Evolutionary conservation across 2,888 invertebrate genomes (phyloP).

Genomic region (Chorisops tibialis): DNA sequence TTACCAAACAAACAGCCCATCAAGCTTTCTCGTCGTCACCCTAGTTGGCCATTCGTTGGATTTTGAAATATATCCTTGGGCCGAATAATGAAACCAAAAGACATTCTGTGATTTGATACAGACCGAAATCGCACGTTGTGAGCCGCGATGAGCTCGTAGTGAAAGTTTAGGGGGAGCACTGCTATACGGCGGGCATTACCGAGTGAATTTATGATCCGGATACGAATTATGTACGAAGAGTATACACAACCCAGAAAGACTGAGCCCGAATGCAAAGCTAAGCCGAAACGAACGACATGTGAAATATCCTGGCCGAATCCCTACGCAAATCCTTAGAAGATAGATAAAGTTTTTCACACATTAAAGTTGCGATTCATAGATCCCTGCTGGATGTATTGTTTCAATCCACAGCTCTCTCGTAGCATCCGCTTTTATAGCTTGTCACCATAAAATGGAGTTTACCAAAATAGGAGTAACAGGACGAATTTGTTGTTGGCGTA

Average conservation of each 20-base stretch:
- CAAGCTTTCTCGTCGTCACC: too few relatives aligned
- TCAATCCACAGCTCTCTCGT: constrained; percentile 18
- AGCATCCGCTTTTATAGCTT: constrained; percentile 31
- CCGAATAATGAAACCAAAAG: too few relatives aligned
- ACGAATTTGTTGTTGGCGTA: constrained; percentile 7
- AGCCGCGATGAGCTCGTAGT: too few relatives aligned
- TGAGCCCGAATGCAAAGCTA: constrained; percentile 14
- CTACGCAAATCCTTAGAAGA: constrained; percentile 34
- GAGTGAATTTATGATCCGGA: constrained; percentile 29
- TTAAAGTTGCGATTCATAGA: constrained; percentile 25
- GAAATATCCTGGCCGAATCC: constrained; percentile 32
- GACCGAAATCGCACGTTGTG: too few relatives aligned
- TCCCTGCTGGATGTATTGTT: constrained; percentile 3
- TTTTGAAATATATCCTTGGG: too few relatives aligned
- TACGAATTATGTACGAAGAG: constrained; percentile 12
- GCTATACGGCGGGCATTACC: constrained; percentile 19
- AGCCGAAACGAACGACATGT: constrained; percentile 33
- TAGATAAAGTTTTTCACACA: constrained; percentile 31
- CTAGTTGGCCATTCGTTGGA: too few relatives aligned
- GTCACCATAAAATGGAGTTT: constrained; percentile 34
- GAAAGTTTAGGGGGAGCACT: not conserved
- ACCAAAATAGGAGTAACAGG: constrained; percentile 18
- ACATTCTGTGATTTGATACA: too few relatives aligned
- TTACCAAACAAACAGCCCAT: too few relatives aligned
- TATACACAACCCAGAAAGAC: not conserved